A percentile compares a stretch with the other conserved stretches of the same genome.
These are phyloP conservation scores for Drosophila rhopaloa DNA, from an alignment of 1,140 invertebrate genomes.

Conservation along the genomic window DNA sequence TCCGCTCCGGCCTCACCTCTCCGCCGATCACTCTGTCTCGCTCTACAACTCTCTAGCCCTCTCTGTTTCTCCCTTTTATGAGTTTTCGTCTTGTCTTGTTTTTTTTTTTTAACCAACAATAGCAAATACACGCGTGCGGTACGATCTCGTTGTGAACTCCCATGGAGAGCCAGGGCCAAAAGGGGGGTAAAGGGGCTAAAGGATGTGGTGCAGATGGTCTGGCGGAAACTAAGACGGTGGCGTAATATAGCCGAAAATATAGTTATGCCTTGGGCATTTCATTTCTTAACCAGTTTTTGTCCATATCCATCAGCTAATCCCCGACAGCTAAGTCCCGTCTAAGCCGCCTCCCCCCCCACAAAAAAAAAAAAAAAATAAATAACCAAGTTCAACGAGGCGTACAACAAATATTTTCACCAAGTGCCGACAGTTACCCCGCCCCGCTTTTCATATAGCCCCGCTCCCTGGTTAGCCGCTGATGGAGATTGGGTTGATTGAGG, in stretches of 20 bases:
- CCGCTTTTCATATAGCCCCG: background rate
- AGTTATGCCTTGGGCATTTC: too few relatives aligned
- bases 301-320: constrained; percentile 53
- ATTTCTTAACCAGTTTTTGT: too few relatives aligned
- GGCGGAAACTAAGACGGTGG: background rate
- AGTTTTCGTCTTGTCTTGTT: background rate
- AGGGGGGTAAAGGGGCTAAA: background rate
- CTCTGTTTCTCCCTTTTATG: background rate
- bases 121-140: constrained; percentile 68
- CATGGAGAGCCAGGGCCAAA: background rate
- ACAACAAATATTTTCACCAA: constrained; percentile 69
- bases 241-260: constrained; percentile 18
- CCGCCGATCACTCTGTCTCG: background rate
- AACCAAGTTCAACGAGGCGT: constrained; percentile 66
- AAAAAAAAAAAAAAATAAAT: background rate
- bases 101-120: constrained; percentile 42
- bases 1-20: constrained; percentile 66
- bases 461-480: constrained; percentile 28
- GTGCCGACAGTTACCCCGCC: constrained; percentile 49
- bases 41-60: background rate
- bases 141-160: constrained; percentile 1
- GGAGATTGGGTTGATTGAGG: constrained; percentile 71
- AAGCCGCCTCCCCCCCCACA: constrained; percentile 11
- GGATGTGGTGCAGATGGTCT: constrained; percentile 1
- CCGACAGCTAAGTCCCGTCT: constrained; percentile 12